These are phyloP conservation scores for Patiria pectinifera DNA, from an alignment of 53 echinoderm and acorn worm genomes.

Conservation along the genomic window DNA sequence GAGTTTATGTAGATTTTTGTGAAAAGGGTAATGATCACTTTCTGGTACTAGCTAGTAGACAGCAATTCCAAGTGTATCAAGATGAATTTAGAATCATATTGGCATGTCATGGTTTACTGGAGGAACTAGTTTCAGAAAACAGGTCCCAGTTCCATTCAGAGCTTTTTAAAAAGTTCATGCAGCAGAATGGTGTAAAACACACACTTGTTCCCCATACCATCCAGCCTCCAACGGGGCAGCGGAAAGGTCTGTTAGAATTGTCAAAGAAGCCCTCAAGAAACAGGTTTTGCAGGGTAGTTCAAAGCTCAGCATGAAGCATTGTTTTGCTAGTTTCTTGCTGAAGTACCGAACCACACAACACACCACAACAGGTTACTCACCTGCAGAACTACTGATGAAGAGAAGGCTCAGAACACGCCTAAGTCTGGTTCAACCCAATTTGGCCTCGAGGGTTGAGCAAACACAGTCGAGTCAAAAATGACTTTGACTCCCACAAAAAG, in stretches of 20 bases:
- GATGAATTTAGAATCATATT: slow-evolving; percentile 64
- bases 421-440: too few relatives aligned
- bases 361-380: slow-evolving; percentile 28
- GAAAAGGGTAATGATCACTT: slow-evolving; percentile 65
- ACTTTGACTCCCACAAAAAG: too few relatives aligned
- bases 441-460: too few relatives aligned
- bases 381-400: slow-evolving; percentile 77
- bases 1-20: slow-evolving; percentile 45
- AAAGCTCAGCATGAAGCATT: too few relatives aligned
- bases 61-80: neutral
- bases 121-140: slow-evolving; percentile 70
- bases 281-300: too few relatives aligned
- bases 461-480: neutral
- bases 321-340: too few relatives aligned
- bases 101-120: slow-evolving; percentile 70
- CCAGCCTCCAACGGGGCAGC: too few relatives aligned
- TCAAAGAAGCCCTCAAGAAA: too few relatives aligned
- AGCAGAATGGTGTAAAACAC: slow-evolving; percentile 67
- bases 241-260: too few relatives aligned
- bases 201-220: slow-evolving; percentile 8
- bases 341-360: too few relatives aligned
- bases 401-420: slow-evolving; percentile 16
- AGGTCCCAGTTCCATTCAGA: slow-evolving; percentile 27
- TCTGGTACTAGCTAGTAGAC: slow-evolving; percentile 47
- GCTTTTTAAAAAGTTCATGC: slow-evolving; percentile 64